A percentile compares a stretch with the other conserved stretches of the same genome.
These are phyloP conservation scores for Sarcophilus harrisii DNA, from an alignment of 2,797 vertebrate genomes.

Conservation along the genomic window DNA sequence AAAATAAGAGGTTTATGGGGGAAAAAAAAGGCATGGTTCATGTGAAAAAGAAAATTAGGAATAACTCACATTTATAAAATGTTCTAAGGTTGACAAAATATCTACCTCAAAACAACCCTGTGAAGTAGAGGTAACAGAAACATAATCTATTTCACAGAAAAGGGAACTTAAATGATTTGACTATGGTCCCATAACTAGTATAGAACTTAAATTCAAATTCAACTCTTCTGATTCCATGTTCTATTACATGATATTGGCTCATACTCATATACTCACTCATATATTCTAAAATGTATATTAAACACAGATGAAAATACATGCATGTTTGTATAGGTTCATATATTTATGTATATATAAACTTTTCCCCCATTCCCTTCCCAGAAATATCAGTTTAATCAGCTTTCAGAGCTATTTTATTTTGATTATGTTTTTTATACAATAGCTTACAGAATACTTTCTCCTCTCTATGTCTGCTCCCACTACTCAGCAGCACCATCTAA, in stretches of 20 bases:
- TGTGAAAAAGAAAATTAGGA: conserved; percentile 20
- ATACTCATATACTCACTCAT: conserved; percentile 1
- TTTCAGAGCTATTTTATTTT: not conserved
- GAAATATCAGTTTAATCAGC: not conserved
- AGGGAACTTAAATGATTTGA: not conserved
- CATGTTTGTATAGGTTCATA: not conserved
- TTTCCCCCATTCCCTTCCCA: not conserved
- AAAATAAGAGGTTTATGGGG: conserved; percentile 19
- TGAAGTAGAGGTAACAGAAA: not conserved
- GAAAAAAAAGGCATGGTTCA: not conserved
- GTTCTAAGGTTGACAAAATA: not conserved
- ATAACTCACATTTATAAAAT: not conserved
- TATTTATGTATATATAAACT: not conserved
- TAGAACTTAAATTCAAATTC: not conserved
- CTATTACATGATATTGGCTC: not conserved
- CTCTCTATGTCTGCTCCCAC: not conserved
- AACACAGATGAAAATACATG: not conserved
- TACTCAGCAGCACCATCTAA: conserved; percentile 16
- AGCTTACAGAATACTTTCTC: no score
- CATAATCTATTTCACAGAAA: not conserved
- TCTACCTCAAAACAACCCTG: not conserved
- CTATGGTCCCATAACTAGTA: not conserved
- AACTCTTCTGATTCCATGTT: not conserved
- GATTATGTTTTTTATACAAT: not conserved
- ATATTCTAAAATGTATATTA: conserved; percentile 1